These are phyloP conservation scores for Palythoa heliodiscus DNA, from an alignment of 92 coral and sea anemone species.

Conservation along the genomic window DNA sequence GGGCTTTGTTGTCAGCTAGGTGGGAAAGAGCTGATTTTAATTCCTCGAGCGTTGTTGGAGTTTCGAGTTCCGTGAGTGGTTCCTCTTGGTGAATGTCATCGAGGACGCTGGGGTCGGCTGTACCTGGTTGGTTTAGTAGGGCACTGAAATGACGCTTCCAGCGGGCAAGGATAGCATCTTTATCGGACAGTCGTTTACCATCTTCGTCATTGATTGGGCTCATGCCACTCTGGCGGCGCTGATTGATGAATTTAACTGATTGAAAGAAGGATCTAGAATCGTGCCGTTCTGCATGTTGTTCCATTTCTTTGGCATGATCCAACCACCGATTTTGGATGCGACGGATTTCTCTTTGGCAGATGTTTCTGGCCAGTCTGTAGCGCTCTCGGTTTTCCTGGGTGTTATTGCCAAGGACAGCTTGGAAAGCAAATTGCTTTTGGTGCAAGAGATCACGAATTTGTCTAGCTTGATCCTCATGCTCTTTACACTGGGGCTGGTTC, in stretches of 20 bases:
- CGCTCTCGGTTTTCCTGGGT: conserved; percentile 2
- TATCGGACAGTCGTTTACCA: conserved; percentile 2
- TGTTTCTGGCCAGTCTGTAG: conserved; percentile 20
- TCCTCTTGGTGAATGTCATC: too few relatives aligned
- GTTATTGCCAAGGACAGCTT: conserved; percentile 10
- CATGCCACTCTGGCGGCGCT: conserved; percentile 4
- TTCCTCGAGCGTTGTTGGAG: background rate
- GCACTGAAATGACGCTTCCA: conserved; percentile 41
- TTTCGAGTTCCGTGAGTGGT: background rate
- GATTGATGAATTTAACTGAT: background rate
- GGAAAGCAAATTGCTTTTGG: background rate
- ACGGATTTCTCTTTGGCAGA: conserved; percentile 15
- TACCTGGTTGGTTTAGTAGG: conserved; percentile 25
- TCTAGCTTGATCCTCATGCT: conserved; percentile 1
- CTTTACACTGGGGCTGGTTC: conserved; percentile 17
- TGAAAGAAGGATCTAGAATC: too few relatives aligned
- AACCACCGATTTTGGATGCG: conserved; percentile 6
- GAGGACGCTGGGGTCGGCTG: conserved; percentile 1
- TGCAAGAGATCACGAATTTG: background rate
- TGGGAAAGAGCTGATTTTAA: background rate
- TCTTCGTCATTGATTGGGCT: conserved; percentile 24
- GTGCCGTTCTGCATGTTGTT: background rate
- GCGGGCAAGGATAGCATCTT: conserved; percentile 1
- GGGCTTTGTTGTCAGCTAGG: background rate
- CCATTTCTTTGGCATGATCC: conserved; percentile 1